These are phyloP conservation scores for Psettodes erumei DNA, from an alignment of 2,113 vertebrate genomes.

Conservation along the genomic window DNA sequence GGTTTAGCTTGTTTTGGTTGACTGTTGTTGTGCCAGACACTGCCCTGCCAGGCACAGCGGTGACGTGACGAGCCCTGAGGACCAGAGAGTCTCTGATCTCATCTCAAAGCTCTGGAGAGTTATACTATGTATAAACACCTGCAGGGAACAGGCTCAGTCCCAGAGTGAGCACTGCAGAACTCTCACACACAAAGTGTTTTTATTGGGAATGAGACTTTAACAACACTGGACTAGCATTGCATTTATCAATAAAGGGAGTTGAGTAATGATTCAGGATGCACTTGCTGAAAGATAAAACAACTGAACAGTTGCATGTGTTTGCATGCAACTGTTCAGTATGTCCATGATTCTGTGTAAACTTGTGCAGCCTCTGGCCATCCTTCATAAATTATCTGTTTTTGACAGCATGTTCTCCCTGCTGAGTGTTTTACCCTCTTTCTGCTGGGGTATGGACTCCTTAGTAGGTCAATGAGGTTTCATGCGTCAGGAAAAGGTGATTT, in stretches of 20 bases:
- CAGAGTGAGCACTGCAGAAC: not conserved
- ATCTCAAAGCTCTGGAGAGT: slow-evolving; percentile 46
- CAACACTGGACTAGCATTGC: not conserved
- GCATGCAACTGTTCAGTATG: slow-evolving; percentile 4
- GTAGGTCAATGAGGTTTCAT: slow-evolving; percentile 55
- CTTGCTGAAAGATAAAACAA: slow-evolving; percentile 1
- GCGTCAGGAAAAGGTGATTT: slow-evolving; percentile 63
- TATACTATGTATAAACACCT: slow-evolving; percentile 54
- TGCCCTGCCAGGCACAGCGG: slow-evolving; percentile 26
- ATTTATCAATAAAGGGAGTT: slow-evolving; percentile 9
- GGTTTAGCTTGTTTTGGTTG: slow-evolving; percentile 49
- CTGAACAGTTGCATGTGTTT: slow-evolving; percentile 9
- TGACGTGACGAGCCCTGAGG: slow-evolving; percentile 49
- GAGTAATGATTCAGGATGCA: not conserved
- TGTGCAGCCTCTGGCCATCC: slow-evolving; percentile 17
- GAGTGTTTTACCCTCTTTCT: slow-evolving; percentile 33
- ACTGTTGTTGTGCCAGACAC: slow-evolving; percentile 45
- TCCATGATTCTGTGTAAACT: slow-evolving; percentile 29
- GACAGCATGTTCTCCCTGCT: slow-evolving; percentile 14
- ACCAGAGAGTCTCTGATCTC: slow-evolving; percentile 56
- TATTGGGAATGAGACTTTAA: slow-evolving; percentile 4
- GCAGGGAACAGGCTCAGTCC: slow-evolving; percentile 47
- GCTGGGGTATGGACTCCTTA: not conserved
- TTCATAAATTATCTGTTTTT: slow-evolving; percentile 32
- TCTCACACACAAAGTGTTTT: slow-evolving; percentile 16